These are phyloP conservation scores for Cheilosia grossa DNA, from an alignment of 2,888 invertebrate genomes.

Conservation along the genomic window DNA sequence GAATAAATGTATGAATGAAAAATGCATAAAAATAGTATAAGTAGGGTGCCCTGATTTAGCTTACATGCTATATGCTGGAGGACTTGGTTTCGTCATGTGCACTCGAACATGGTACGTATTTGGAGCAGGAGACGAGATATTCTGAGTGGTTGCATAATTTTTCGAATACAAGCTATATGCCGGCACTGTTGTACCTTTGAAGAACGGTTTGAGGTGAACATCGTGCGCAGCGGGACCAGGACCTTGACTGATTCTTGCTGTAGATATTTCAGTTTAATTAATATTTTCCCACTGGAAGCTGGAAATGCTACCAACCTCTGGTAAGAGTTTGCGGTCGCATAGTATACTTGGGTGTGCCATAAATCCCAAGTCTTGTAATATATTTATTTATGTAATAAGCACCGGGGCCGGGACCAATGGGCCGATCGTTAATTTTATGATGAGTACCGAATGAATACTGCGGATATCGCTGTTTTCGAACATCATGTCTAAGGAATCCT, in stretches of 20 bases:
- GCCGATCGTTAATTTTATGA: slow-evolving; percentile 58
- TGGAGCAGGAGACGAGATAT: slow-evolving; percentile 78
- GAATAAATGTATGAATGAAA: not conserved
- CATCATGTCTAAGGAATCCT: slow-evolving; percentile 85
- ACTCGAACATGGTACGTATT: slow-evolving; percentile 79
- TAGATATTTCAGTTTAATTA: not conserved
- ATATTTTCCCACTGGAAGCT: not conserved
- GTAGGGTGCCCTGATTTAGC: not conserved
- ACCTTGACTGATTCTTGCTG: slow-evolving; percentile 70
- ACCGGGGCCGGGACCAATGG: slow-evolving; percentile 80
- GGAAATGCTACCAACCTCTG: not conserved
- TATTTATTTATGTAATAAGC: slow-evolving; percentile 78
- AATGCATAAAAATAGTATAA: not conserved
- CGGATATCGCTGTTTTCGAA: slow-evolving; percentile 83
- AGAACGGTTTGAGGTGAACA: slow-evolving; percentile 77
- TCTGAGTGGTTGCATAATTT: slow-evolving; percentile 17
- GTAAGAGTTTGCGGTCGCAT: slow-evolving; percentile 9
- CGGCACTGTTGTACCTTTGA: slow-evolving; percentile 80
- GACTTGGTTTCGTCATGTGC: slow-evolving; percentile 76
- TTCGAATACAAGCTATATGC: slow-evolving; percentile 81
- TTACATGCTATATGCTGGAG: slow-evolving; percentile 79
- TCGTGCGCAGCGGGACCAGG: slow-evolving; percentile 81
- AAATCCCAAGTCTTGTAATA: slow-evolving; percentile 79
- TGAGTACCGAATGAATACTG: slow-evolving; percentile 80
- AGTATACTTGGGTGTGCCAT: slow-evolving; percentile 58